phyloP scores from a whole-genome alignment of 2,113 vertebrate genomes.

The Haplochromis burtoni region DNA sequence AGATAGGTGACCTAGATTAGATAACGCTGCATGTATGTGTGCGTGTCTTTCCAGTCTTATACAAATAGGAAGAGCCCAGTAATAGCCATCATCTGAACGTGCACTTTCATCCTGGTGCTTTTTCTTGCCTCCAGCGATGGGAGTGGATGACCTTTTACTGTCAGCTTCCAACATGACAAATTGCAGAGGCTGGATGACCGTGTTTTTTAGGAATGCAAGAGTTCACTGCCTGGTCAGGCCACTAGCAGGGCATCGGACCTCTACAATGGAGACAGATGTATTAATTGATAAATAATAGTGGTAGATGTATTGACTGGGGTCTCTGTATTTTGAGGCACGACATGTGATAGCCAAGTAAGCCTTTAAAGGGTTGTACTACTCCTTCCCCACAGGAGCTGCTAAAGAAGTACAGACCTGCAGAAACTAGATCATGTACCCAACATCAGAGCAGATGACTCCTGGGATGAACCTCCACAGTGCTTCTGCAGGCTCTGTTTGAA shows the following conservation, averaged over 20 bases:
- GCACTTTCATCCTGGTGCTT: slow-evolving; percentile 73
- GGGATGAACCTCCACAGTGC: slow-evolving; percentile 15
- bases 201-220: slow-evolving; percentile 77
- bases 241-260: slow-evolving; percentile 69
- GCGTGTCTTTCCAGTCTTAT: slow-evolving; percentile 56
- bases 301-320: slow-evolving; percentile 58
- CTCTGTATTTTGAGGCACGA: slow-evolving; percentile 44
- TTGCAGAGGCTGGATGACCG: slow-evolving; percentile 72
- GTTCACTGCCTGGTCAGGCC: slow-evolving; percentile 78
- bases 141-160: slow-evolving; percentile 80
- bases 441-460: slow-evolving; percentile 29
- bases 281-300: slow-evolving; percentile 79
- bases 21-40: slow-evolving; percentile 56
- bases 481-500: slow-evolving; percentile 39
- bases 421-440: slow-evolving; percentile 51
- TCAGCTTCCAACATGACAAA: slow-evolving; percentile 79
- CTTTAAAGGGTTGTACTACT: slow-evolving; percentile 37
- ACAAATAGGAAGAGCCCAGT: slow-evolving; percentile 67
- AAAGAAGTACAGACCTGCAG: slow-evolving; percentile 9
- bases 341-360: slow-evolving; percentile 51
- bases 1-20: slow-evolving; percentile 71
- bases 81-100: slow-evolving; percentile 64
- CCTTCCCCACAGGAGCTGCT: slow-evolving; percentile 25
- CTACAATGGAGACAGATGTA: slow-evolving; percentile 69
- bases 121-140: slow-evolving; percentile 76